Conservation (phyloP, 2,888 invertebrate species). For the Cheilosia urbana region DNA sequence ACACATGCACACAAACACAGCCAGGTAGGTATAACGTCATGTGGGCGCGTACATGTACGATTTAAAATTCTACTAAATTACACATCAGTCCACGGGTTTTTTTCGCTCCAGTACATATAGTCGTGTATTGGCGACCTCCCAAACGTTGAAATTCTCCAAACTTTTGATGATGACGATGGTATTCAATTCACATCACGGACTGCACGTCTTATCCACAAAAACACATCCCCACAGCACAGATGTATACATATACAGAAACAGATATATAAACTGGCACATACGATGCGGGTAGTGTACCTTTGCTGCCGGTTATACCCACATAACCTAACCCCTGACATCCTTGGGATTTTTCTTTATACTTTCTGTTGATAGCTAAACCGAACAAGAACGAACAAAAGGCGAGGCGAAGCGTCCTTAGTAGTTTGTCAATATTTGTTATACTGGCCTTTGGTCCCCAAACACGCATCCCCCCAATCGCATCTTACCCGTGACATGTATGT, state of each 20-base stretch:
- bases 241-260: constrained; percentile 22
- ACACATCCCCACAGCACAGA: constrained; percentile 19
- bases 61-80: constrained; percentile 73
- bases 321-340: constrained; percentile 66
- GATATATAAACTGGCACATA: constrained; percentile 37
- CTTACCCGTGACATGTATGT: constrained; percentile 49
- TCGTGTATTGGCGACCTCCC: constrained; percentile 40
- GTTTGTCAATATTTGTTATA: constrained; percentile 74
- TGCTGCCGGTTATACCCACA: constrained; percentile 43
- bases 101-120: constrained; percentile 3
- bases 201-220: constrained; percentile 66
- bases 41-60: constrained; percentile 61
- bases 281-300: constrained; percentile 57
- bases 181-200: constrained; percentile 73
- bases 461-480: constrained; percentile 11
- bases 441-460: constrained; percentile 33
- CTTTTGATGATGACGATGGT: constrained; percentile 60
- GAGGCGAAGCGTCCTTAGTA: constrained; percentile 52
- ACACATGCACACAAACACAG: background rate
- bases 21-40: constrained; percentile 47
- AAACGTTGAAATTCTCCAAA: constrained; percentile 49
- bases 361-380: constrained; percentile 43
- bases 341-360: constrained; percentile 53
- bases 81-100: constrained; percentile 36
- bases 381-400: constrained; percentile 58